Evolutionary conservation across 1,140 invertebrate species (phyloP).

Genomic region (Gryllus bimaculatus): DNA sequence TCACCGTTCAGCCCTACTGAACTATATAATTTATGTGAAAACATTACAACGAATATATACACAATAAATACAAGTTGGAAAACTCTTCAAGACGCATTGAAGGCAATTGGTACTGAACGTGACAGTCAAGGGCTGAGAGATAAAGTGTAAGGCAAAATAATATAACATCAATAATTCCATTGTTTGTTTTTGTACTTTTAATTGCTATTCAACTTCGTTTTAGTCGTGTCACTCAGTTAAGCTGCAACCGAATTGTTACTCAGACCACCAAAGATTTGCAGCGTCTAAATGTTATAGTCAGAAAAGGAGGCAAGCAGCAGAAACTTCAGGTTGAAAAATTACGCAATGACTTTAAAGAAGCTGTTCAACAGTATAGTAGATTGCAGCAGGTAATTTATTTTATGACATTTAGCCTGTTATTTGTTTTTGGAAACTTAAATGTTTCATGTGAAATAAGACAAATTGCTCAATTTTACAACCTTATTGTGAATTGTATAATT

Average conservation of each 20-base stretch:
- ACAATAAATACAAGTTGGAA: conserved; percentile 60
- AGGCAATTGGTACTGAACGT: conserved; percentile 62
- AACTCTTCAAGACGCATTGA: conserved; percentile 60
- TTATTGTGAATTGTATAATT: too few relatives aligned
- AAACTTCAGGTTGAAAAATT: conserved; percentile 74
- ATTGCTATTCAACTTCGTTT: conserved; percentile 27
- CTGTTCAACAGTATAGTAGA: conserved; percentile 63
- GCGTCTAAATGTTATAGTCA: conserved; percentile 52
- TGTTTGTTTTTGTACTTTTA: too few relatives aligned
- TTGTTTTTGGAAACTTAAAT: too few relatives aligned
- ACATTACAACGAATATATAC: conserved; percentile 67
- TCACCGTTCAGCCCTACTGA: conserved; percentile 54
- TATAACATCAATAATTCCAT: neutral
- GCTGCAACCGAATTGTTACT: conserved; percentile 62
- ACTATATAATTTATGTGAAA: conserved; percentile 54
- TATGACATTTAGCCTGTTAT: too few relatives aligned
- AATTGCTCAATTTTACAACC: too few relatives aligned
- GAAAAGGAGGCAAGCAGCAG: conserved; percentile 61
- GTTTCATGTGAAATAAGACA: too few relatives aligned
- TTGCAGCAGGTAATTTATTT: conserved; percentile 57
- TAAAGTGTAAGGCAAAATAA: conserved; percentile 44
- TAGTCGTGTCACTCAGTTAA: conserved; percentile 69
- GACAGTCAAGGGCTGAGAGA: conserved; percentile 57
- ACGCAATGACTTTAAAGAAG: conserved; percentile 67
- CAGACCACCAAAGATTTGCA: conserved; percentile 63